A percentile compares a stretch with the other conserved stretches of the same genome.
Conservation (phyloP, 2,888 invertebrate species). For the Leucozona laternaria region DNA sequence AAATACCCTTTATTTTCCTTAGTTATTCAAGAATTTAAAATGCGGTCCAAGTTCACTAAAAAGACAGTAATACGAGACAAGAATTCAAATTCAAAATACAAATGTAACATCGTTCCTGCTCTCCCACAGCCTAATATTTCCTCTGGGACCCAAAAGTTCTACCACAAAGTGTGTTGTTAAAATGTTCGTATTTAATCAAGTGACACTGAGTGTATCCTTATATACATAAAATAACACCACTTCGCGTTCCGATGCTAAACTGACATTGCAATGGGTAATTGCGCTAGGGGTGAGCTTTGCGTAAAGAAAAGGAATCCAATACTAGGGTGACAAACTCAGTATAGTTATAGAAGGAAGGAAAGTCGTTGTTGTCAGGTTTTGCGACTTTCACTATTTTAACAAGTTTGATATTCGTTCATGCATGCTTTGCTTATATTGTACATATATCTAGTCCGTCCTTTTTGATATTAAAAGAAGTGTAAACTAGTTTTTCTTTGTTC, state of each 20-base stretch:
- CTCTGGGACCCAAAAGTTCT: no score
- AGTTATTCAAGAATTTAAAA: no score
- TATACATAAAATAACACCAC: background rate
- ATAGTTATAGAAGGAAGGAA: background rate
- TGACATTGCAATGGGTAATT: constrained; percentile 71
- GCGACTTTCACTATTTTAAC: constrained; percentile 73
- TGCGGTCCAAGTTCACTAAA: no score
- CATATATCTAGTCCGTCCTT: background rate
- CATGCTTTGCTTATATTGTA: background rate
- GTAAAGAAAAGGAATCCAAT: constrained; percentile 9
- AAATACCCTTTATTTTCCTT: no score
- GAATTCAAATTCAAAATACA: no score
- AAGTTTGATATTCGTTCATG: constrained; percentile 55
- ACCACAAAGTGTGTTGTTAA: no score
- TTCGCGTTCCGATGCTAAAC: constrained; percentile 50
- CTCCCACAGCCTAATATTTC: no score
- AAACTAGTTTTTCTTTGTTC: constrained; percentile 48
- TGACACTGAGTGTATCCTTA: constrained; percentile 1
- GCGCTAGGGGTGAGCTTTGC: constrained; percentile 62
- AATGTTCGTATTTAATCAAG: background rate
- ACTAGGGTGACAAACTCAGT: constrained; percentile 49
- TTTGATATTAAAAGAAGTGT: constrained; percentile 14
- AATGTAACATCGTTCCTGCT: no score
- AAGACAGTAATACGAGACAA: no score
- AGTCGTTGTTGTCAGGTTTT: constrained; percentile 60